phyloP scores from a whole-genome alignment of 2,113 vertebrate species.

The Numida meleagris region DNA sequence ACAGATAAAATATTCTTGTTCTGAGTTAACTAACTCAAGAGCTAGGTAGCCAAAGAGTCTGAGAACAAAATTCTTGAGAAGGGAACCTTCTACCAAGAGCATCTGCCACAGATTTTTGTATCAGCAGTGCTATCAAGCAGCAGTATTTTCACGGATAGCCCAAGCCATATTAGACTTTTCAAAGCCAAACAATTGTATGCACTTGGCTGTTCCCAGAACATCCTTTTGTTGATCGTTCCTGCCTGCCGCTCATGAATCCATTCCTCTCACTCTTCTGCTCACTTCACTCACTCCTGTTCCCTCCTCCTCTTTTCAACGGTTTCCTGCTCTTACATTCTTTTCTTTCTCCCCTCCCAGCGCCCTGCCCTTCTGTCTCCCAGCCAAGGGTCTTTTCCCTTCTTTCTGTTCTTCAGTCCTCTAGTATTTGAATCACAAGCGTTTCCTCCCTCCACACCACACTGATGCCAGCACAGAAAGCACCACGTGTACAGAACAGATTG shows the following conservation, averaged over 20 bases:
- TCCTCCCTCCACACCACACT: not conserved
- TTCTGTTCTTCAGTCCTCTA: not conserved
- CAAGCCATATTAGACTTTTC: not conserved
- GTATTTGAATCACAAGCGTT: not conserved
- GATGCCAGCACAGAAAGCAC: not conserved
- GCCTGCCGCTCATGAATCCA: not conserved
- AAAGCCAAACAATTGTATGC: not conserved
- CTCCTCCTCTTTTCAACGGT: fast-evolving
- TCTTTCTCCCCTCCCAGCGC: fast-evolving
- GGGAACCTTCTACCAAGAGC: not conserved
- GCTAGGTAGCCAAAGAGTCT: fast-evolving
- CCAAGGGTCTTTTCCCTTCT: not conserved
- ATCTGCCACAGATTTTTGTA: not conserved
- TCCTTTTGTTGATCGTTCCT: not conserved
- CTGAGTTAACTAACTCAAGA: not conserved
- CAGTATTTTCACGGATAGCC: not conserved
- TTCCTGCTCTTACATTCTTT: not conserved
- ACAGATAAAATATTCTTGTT: not conserved
- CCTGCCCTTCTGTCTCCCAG: not conserved
- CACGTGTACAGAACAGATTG: not conserved
- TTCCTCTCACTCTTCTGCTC: not conserved
- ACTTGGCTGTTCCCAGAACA: not conserved
- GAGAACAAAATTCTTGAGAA: not conserved
- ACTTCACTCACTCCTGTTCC: not conserved
- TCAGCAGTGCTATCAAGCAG: not conserved